phyloP scores from a whole-genome alignment of 2,113 vertebrate species.

The Antechinus flavipes region DNA sequence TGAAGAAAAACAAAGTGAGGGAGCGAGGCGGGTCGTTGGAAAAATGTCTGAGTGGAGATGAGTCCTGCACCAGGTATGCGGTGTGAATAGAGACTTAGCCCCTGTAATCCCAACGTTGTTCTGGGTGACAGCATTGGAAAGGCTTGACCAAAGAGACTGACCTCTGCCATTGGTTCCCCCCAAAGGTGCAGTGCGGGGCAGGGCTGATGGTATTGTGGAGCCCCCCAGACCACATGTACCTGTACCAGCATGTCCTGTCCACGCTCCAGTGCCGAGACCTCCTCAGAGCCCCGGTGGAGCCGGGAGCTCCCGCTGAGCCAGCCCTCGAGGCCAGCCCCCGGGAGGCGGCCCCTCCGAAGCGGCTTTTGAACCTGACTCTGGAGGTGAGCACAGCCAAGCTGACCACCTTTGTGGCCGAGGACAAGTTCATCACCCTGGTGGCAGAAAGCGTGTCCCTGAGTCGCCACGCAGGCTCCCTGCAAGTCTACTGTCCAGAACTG shows the following conservation, averaged over 20 bases:
- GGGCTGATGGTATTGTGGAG: constrained; percentile 91
- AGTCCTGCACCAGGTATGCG: constrained; percentile 21
- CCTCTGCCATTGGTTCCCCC: not conserved
- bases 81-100: not conserved
- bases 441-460: constrained; percentile 86
- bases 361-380: constrained; percentile 85
- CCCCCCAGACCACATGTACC: constrained; percentile 94
- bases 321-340: not conserved
- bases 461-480: constrained; percentile 83
- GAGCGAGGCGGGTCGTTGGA: constrained; percentile 27
- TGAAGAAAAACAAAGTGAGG: constrained; percentile 17
- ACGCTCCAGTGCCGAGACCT: constrained; percentile 86
- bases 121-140: constrained; percentile 3
- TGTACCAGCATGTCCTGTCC: constrained; percentile 93
- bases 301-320: not conserved
- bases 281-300: constrained; percentile 62
- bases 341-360: constrained; percentile 70
- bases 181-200: constrained; percentile 91
- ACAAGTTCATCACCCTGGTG: constrained; percentile 90
- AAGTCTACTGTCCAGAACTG: constrained; percentile 87
- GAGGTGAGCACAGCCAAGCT: constrained; percentile 89
- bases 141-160: not conserved
- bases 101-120: constrained; percentile 10
- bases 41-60: constrained; percentile 6
- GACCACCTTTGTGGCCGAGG: constrained; percentile 89